Evolutionary conservation across 2,888 invertebrate species (phyloP), one percentile per base, ranked within the genome.

Genomic region (Melanargia galathea): DNA sequence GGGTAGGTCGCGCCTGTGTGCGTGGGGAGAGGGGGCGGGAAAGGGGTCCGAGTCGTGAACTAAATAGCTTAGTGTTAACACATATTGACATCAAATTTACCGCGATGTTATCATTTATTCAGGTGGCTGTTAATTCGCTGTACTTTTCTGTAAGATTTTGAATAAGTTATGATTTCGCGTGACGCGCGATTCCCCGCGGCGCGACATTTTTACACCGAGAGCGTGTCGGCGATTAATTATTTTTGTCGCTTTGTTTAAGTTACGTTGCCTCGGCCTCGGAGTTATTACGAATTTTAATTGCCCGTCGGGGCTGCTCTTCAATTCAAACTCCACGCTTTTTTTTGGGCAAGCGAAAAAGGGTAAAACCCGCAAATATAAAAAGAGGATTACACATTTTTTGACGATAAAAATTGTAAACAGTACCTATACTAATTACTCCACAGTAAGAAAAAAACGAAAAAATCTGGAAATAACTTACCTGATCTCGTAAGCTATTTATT

Each of bases 61-160:
- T 91, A 91, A 91, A 91, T 91, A 90, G 91, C 90, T 91, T 90
- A 90, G 90, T 90, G 90, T 91, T 91, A 91, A 91, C 91, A 90
- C 90, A 91, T 91, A 91, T 91, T 91, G 91, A 91, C 91, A 90
- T 90, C 87, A 90, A 91, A 90, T 91, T 91, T 86, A 86, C 90
- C 89, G 86, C 90, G 87, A 90, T 89, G 85, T 82, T 91, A 90
- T 91, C 90, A 90, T 88, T 90, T 88, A 90, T 91, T 90, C 89
- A 90, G 86, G 87, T 86, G 81, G 83, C 80, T 81, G 85, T 89
- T 83, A 80, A 83, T 81, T 82, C 81, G 84, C 84, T 86, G 84
- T 83, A 80, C 81, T 86, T 84, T 87, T 83, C 75, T 80, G 81
- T 80, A 76, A 74, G 79, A 78, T 78, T 70, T 68, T 68, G 70